Base-by-base conservation (phyloP, 2,797 vertebrate genomes). In the Pipistrellus kuhlii region DNA sequence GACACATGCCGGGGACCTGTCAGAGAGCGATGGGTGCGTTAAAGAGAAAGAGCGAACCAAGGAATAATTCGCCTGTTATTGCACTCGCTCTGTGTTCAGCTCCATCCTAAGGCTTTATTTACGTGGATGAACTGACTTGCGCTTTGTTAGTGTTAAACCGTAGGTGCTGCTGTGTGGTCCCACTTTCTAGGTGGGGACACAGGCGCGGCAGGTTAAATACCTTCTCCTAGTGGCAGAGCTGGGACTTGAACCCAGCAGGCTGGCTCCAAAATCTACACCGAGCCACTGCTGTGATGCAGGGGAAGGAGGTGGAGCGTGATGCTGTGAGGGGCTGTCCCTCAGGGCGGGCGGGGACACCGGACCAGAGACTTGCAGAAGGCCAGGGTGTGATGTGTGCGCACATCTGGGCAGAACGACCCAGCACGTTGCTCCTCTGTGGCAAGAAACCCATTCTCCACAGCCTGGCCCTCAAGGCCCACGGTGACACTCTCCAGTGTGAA, bases 161-260 rank as follows among this genome's bases (percentile, higher is more conserved):
- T 5, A 46, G 59, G 21, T 41, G 62, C 3, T 35, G 0, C 44
- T 53, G 57, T 76, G 94, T n/a, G 64, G 35, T 12, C 41, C 20
- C n/a, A 51, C 69, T 82, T 75, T 68, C n/a, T 11, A 41, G 21
- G 46, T 38, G 51, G 78, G 68, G 66, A 48, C 68, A 72, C 53
- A 95, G 80, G 48, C 44, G 38, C 59, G 80, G 57, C 80, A 95
- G 68, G 17, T 76, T 88, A 69, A 84, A 57, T 41, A 66, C 84
- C 82, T 72, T 77, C 25, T 35, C 11, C 3, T 11, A 85, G 9
- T 21, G 72, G 53, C 55, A 86, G 84, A 84, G 15, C 17, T 21
- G 32, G 41, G 85, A 53, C 84, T 62, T 89, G 55, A 96, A 82
- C 35, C 64, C 69, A 44, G 38, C 3, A 57, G 46, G 20, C 76